Base-by-base conservation (phyloP, 1,140 invertebrate genomes). In the Drosophila trapezifrons region DNA sequence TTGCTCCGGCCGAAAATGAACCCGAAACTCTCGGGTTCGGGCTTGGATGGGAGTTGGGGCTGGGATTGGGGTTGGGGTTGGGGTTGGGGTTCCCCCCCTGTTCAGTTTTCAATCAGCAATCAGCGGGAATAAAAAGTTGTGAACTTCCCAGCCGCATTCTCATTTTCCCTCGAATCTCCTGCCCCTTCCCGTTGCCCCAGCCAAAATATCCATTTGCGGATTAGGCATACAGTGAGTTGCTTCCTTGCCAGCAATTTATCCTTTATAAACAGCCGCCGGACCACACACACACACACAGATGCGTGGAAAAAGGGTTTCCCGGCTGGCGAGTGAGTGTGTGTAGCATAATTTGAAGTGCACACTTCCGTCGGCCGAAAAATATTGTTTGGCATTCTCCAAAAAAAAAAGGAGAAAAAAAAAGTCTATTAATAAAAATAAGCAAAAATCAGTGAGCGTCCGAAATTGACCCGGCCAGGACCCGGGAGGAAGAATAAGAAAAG, bases 401-500 rank as follows among this genome's bases (percentile, higher is more conserved):
- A 38, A 79, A 87, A 79, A 69, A 66, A 82, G 56, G 77, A 40
- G 79, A 65, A 66, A 76, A 63, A 78, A 40, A 80, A 87, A 83
- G 67, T 89, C 83, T 87, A 87, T 87, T 87, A 87, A 87, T 87
- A 87, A 87, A 87, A 84, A 84, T 76, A 80, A 84, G 80, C 72
- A 76, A 78, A 74, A 64, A 64, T 56, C 62, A 72, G 70, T 63
- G 56, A 62, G 45, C 46, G 20, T 15, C 42, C 65, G 69, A 75
- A 85, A 86, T 82, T 86, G 79, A 85, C 78, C 83, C 82, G 52
- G 54, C 67, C 40, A 25, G 49, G 55, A 59, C 22, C 0, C 0
- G 49, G 71, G 52, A 27, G 20, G 40, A 40, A 49, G 60, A 59
- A 60, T 29, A 54, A 56, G 66, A 56, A 81, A 74, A 87, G 81